Evolutionary conservation across 2,888 invertebrate species (phyloP), one percentile per base, ranked within the genome.

Genomic region (Cephalotes varians): DNA sequence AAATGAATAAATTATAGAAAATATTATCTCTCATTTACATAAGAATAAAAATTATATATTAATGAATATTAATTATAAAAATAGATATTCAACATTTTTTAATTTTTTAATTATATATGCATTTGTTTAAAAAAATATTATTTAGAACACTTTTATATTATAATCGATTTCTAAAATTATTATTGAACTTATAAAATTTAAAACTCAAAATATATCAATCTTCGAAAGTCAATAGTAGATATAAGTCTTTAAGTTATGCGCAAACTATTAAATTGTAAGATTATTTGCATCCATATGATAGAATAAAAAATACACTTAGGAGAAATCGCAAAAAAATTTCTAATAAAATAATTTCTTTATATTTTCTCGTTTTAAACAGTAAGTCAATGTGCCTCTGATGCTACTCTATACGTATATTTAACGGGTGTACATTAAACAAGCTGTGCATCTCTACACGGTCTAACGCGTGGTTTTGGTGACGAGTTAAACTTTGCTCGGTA

Each of bases 401-500:
- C 9, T 64, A 64, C 9, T 44, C 6, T 12, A 12, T n/a, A 4
- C 2, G 9, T n/a, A 9, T 34, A n/a, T 67, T 37, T 25, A 54
- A 37, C 3, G 6, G 7, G 1, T 51, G 34, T 69, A n/a, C 15
- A 1, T 65, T 69, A 34, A 49, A 49, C 5, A 1, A 21, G 6
- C 10, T n/a, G n/a, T n/a, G 5, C 4, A 34, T 21, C 21, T 34
- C 15, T 4, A 31, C 40, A 34, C n/a, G 21, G 15, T 34, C 31
- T 56, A 21, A 28, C 10, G 79, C 60, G 47, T 73, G 74, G 85
- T 89, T 89, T 89, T 60, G 89, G 86, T 18, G 64, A 28, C 83
- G 87, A 88, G 64, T 85, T 89, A 90, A 90, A 90, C 90, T 90
- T 90, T 90, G 90, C 76, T 85, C 90, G 87, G 90, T 90, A 90